Evolutionary conservation across 2,797 vertebrate species (phyloP), one percentile per base, ranked within the genome.

Genomic region (Eleutherodactylus coqui): DNA sequence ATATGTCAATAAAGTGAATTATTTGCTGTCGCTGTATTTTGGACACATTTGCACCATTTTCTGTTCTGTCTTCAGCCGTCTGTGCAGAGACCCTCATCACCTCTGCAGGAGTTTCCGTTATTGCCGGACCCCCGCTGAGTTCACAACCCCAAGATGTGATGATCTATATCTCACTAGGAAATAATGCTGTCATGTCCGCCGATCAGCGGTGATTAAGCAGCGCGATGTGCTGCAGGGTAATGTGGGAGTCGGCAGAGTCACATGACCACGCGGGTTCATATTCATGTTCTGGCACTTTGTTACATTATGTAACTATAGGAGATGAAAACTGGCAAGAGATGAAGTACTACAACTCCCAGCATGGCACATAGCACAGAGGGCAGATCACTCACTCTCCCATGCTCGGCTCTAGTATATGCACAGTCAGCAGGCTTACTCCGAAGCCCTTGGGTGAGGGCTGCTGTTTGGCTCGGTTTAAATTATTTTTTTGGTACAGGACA

Each of bases 131-230:
- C 67, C 69, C 69, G 27, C 38, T 43, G 38, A 72, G 69, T n/a
- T 72, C 69, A 49, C 51, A 58, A 45, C 32, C 72, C 34, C 51
- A 24, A 72, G 38, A 72, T 38, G 11, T 72, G 69, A 72, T 72
- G 69, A 72, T 72, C 69, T 72, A 27, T 27, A 11, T 16, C 69
- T 72, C 24, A 72, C 38, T 14, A 41, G 21, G 24, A 43, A 43
- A 45, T 72, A 72, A 72, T 45, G 38, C 69, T 27, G 69, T 43
- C 69, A 45, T 72, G 24, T 72, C 69, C 38, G 69, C 21, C 4
- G 17, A 36, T 7, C 64, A 9, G 34, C 36, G 0, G 41, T 72
- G 69, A 72, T 43, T 72, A 43, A 72, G 38, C 13, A 14, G 38
- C 38, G n/a, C 69, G 2, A 72, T n/a, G 21, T 41, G 34, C 36